Evolutionary conservation across 2,888 invertebrate genomes (phyloP).

Genomic region (Drosophila affinis): DNA sequence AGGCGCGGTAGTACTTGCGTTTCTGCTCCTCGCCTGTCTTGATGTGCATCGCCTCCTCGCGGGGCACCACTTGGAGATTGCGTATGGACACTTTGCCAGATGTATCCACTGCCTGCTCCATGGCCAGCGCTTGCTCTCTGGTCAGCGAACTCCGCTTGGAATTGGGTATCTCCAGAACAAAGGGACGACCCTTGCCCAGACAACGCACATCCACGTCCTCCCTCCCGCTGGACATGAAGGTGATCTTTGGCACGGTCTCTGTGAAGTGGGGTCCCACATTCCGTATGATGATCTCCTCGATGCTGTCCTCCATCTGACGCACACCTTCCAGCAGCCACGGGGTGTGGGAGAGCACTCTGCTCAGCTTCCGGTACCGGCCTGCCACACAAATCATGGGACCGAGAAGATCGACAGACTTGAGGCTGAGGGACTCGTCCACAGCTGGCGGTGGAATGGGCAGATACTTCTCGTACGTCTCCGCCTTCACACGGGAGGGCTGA

Average conservation of each 20-base stretch:
- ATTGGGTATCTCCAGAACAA: slow-evolving; percentile 93
- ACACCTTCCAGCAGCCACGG: slow-evolving; percentile 90
- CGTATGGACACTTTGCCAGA: slow-evolving; percentile 86
- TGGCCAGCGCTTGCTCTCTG: slow-evolving; percentile 84
- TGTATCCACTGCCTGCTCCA: slow-evolving; percentile 86
- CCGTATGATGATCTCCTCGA: slow-evolving; percentile 93
- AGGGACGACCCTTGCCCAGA: slow-evolving; percentile 95
- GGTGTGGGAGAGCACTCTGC: slow-evolving; percentile 94
- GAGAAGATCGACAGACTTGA: slow-evolving; percentile 72
- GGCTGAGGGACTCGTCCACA: slow-evolving; percentile 76
- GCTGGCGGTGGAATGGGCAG: slow-evolving; percentile 85
- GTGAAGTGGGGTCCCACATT: slow-evolving; percentile 86
- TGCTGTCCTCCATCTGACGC: slow-evolving; percentile 92
- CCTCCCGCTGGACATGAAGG: slow-evolving; percentile 95
- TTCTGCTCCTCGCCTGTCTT: slow-evolving; percentile 95
- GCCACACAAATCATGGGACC: slow-evolving; percentile 83
- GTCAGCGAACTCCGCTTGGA: slow-evolving; percentile 86
- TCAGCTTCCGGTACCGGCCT: slow-evolving; percentile 91
- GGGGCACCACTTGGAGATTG: slow-evolving; percentile 88
- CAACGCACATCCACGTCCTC: slow-evolving; percentile 99
- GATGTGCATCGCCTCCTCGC: slow-evolving; percentile 88
- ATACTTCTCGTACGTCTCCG: slow-evolving; percentile 84
- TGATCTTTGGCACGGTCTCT: slow-evolving; percentile 83
- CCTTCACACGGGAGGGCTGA: slow-evolving; percentile 84
- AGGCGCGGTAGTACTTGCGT: slow-evolving; percentile 93